These are phyloP conservation scores for Drosophila gunungcola DNA, from an alignment of 1,140 invertebrate species.

Conservation along the genomic window DNA sequence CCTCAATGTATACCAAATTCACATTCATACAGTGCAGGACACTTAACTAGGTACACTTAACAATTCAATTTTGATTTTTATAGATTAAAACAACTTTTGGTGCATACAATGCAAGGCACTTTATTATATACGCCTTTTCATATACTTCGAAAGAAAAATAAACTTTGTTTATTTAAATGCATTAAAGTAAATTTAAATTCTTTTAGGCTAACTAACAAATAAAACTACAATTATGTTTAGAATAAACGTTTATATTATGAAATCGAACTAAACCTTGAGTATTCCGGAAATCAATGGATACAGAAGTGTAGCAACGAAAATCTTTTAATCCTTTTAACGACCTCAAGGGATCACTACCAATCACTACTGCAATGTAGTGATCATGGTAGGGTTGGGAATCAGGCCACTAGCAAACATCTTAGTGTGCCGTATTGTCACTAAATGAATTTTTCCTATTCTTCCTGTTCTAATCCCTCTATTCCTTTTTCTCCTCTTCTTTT, in stretches of 20 bases:
- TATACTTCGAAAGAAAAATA: no score
- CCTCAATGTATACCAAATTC: background rate
- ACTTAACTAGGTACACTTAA: conserved; percentile 1
- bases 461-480: background rate
- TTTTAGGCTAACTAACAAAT: background rate
- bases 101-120: no score
- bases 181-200: background rate
- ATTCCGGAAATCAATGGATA: conserved; percentile 9
- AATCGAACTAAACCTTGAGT: background rate
- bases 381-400: conserved; percentile 1
- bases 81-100: no score
- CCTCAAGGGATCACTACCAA: conserved; percentile 3
- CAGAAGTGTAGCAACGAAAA: conserved; percentile 3
- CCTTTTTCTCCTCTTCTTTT: background rate
- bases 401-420: conserved; percentile 4
- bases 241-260: conserved; percentile 2
- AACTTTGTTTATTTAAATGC: no score
- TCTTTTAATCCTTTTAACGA: background rate
- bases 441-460: background rate
- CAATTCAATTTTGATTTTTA: no score
- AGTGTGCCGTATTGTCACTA: background rate
- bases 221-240: background rate
- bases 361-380: conserved; percentile 2
- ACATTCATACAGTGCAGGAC: background rate
- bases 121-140: no score